Conservation (phyloP, 2,888 invertebrate genomes). For the Drosophila vallismaia region DNA sequence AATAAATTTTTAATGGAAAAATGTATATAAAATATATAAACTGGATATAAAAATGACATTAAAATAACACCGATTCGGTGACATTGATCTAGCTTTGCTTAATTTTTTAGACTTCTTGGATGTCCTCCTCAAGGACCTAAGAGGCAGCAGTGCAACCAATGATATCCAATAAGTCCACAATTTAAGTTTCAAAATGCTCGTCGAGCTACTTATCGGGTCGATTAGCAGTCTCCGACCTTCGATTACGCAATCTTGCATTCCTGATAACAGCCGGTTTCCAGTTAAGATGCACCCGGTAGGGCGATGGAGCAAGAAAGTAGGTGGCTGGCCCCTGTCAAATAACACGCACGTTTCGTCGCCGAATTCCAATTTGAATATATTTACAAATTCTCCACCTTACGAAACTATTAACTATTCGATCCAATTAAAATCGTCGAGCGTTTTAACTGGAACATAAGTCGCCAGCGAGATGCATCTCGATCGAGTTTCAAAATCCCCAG, state of each 20-base stretch:
- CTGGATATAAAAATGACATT: too few species aligned
- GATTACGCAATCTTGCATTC: conserved; percentile 1
- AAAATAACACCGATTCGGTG: too few species aligned
- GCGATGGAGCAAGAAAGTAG: neutral
- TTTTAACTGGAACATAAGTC: conserved; percentile 58
- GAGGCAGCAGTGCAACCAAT: too few species aligned
- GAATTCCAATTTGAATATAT: conserved; percentile 63
- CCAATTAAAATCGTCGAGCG: conserved; percentile 63
- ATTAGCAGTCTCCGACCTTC: neutral
- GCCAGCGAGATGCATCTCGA: conserved; percentile 8
- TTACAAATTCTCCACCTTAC: conserved; percentile 56
- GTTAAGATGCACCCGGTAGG: neutral
- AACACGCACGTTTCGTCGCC: conserved; percentile 16
- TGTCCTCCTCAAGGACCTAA: neutral
- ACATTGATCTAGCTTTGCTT: too few species aligned
- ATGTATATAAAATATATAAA: too few species aligned
- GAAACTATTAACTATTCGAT: conserved; percentile 55
- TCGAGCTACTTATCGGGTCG: neutral
- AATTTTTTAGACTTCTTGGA: too few species aligned
- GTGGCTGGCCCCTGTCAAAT: conserved; percentile 30
- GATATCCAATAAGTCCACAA: neutral
- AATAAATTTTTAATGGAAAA: too few species aligned
- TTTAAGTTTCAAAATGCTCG: neutral
- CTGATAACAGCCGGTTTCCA: neutral
- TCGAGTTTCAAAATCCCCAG: conserved; percentile 42